Evolutionary conservation across 2,888 invertebrate genomes (phyloP), one percentile per base, ranked within the genome.

Genomic region (Scaptomyza cyrtandrae): DNA sequence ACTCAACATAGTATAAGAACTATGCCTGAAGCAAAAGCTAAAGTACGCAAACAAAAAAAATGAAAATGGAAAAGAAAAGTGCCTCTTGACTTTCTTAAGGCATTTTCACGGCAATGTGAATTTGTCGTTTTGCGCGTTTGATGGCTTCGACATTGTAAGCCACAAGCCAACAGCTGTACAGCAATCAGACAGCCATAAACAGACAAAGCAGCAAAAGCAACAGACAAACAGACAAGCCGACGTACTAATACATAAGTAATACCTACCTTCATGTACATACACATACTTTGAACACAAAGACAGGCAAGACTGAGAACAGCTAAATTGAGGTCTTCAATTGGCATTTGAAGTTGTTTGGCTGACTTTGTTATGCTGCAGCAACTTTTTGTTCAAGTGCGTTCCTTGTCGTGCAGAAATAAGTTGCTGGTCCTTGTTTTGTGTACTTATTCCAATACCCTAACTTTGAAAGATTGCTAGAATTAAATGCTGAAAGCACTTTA

Each of bases 391-490:
- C 78, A 85, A 85, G 81, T 83, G 83, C 85, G 87, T 81, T 85
- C 86, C 85, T 85, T 85, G 88, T 80, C 83, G 79, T 83, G 80
- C 77, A 14, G 14, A 14, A 81, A 80, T 76, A 80, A 87, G 86
- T 87, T 87, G 65, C 43, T 52, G 49, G 50, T 39, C 35, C 41
- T 75, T 75, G 67, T 71, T 78, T 69, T 66, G 68, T 80, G 75
- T 83, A 70, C 78, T 71, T 73, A 60, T 71, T 61, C 31, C 24
- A 39, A 62, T 63, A 62, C 63, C 62, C 53, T 62, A 24, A 6
- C 56, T 27, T 9, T n/a, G n/a, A n/a, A n/a, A n/a, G n/a, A n/a
- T n/a, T n/a, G n/a, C n/a, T n/a, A n/a, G n/a, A n/a, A n/a, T n/a
- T n/a, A n/a, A n/a, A n/a, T n/a, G n/a, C n/a, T n/a, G n/a, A n/a